Base-by-base conservation (phyloP, 1,140 invertebrate species). In the Dufourea novaeangliae region DNA sequence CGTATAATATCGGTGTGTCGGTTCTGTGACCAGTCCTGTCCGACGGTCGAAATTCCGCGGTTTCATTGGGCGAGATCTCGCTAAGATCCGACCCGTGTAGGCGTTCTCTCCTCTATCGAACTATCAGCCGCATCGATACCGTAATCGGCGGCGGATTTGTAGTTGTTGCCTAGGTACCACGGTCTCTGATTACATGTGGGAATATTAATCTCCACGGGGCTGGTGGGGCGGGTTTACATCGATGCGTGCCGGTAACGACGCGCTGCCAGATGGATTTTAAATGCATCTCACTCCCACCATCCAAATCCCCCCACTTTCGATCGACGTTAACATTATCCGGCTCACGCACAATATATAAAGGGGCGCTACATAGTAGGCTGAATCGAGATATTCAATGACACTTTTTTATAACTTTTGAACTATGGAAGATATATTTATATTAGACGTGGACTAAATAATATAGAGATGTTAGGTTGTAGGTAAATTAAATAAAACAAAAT, bases 111-210 rank as follows among this genome's bases (percentile, higher is more conserved):
- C 72, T 57, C 57, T 52, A 0, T 20, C 64, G 10, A 74, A 77
- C 50, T 73, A 67, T 78, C 72, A 67, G 70, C 77, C 52, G 75
- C 82, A 82, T 78, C 85, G 82, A 87, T 83, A 74, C 69, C 54
- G 54, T 59, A 74, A 80, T 80, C 84, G 75, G 34, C 50, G 64
- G 57, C 46, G n/a, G n/a, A n/a, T 52, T 39, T 73, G 63, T 83
- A 82, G 82, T 63, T 66, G 80, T 83, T 79, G 82, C 80, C n/a
- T 74, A 69, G 80, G 54, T 79, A 83, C 69, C 70, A 54, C 80
- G 76, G 67, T 79, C 82, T 83, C 82, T 79, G 82, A 84, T 87
- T 86, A 79, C 82, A 80, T 70, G 78, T 67, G 72, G 82, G 82
- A 83, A 84, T 79, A 83, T 83, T 82, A 78, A 77, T 83, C 82